Evolutionary conservation across 2,888 invertebrate species (phyloP), one percentile per base, ranked within the genome.

Genomic region (Yponomeuta sedellus): DNA sequence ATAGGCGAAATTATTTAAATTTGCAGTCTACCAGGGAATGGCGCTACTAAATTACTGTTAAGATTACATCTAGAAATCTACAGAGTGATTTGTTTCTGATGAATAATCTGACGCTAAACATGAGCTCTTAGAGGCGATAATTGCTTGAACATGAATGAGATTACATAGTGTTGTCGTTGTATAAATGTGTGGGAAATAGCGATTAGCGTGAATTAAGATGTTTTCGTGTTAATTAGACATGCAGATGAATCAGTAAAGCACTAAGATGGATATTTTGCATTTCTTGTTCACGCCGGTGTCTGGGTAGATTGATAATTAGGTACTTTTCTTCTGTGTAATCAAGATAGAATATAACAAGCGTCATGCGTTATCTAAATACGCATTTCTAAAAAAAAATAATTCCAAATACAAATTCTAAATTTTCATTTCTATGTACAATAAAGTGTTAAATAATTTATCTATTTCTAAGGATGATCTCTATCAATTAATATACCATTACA

Each of bases 31-130:
- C 34, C 34, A 34, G 34, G 34, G 34, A 34, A 1, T 34, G 34
- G 34, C 34, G 34, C 34, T 34, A 34, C 34, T 34, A 34, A 34
- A 34, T 34, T 34, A 34, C 3, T 62, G 59, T 59, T 6, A 59
- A 62, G 62, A 62, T 62, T 34, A 16, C 16, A 61, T 61, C 61
- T 62, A 19, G 28, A 39, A 28, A 19, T n/a, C 19, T n/a, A 62
- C 39, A 28, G 6, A 62, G 34, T 39, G 62, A 62, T 62, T n/a
- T n/a, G n/a, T n/a, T n/a, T n/a, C n/a, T n/a, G n/a, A n/a, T 34
- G 62, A 39, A 40, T 40, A 59, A 59, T 16, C 4, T 52, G 16
- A 20, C 22, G 19, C 10, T 59, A 59, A 59, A 25, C 22, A 20
- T 25, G 1, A 22, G 59, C 59, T 59, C 12, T 20, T 59, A 59